These are phyloP conservation scores for Leucopternis melanops DNA, from an alignment of 2,113 vertebrate species.

Conservation along the genomic window DNA sequence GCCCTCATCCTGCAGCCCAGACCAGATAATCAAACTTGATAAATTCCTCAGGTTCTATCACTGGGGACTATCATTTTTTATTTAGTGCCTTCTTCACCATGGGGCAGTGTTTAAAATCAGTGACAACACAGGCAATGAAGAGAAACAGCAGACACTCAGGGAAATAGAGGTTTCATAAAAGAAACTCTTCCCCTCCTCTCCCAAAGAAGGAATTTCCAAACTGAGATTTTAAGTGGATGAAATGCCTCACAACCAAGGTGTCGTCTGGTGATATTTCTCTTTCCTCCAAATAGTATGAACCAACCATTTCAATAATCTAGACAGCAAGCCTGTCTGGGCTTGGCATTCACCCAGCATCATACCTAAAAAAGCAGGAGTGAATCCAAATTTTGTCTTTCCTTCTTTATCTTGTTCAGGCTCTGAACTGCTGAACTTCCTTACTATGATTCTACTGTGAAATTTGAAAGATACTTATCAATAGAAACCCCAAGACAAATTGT, in stretches of 20 bases:
- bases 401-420: background rate
- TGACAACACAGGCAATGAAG: background rate
- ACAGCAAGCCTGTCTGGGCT: background rate
- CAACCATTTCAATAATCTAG: constrained; percentile 21
- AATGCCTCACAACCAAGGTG: background rate
- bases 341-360: background rate
- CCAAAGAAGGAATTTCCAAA: background rate
- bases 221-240: background rate
- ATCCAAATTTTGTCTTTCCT: background rate
- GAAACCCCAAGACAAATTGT: background rate
- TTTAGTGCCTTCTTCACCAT: background rate
- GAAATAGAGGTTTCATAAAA: background rate
- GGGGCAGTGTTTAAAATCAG: background rate
- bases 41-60: background rate
- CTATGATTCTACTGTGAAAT: background rate
- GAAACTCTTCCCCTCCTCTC: background rate
- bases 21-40: background rate
- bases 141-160: background rate
- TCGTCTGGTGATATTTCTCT: background rate
- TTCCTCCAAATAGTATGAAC: background rate
- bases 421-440: background rate
- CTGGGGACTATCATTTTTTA: background rate
- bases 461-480: background rate
- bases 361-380: background rate
- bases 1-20: background rate